These are phyloP conservation scores for Adelphocoris suturalis DNA, from an alignment of 2,888 invertebrate genomes.

Conservation along the genomic window DNA sequence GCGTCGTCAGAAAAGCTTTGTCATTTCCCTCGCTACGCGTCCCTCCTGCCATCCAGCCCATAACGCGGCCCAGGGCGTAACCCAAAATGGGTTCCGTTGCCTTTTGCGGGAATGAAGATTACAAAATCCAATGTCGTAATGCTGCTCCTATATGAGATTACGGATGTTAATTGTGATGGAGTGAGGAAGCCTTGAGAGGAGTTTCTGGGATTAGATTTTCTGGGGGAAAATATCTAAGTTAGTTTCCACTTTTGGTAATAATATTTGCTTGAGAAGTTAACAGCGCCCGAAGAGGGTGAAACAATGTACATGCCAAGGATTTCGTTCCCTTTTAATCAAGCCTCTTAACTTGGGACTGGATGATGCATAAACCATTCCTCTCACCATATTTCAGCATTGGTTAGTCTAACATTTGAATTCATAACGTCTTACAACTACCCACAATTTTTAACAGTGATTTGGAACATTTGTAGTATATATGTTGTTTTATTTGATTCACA, in stretches of 20 bases:
- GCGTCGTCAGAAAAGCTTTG: slow-evolving; percentile 61
- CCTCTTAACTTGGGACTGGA: no score
- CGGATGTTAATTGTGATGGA: slow-evolving; percentile 56
- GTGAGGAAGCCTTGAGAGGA: slow-evolving; percentile 43
- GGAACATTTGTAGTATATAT: no score
- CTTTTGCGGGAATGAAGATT: slow-evolving; percentile 53
- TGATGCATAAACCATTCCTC: no score
- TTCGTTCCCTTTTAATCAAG: background rate
- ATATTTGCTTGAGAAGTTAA: background rate
- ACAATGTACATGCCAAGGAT: background rate
- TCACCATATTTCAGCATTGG: no score
- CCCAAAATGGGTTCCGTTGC: slow-evolving; percentile 56
- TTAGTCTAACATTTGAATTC: no score
- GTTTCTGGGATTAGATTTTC: slow-evolving; percentile 43
- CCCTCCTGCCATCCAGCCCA: background rate
- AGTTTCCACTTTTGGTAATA: slow-evolving; percentile 27
- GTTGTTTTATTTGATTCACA: no score
- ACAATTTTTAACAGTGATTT: no score
- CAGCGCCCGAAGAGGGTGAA: background rate
- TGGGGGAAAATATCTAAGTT: slow-evolving; percentile 58
- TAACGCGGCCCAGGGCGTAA: background rate
- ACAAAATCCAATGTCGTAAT: slow-evolving; percentile 63
- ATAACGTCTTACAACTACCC: no score
- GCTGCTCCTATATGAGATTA: slow-evolving; percentile 53
- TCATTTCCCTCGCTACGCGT: slow-evolving; percentile 47